Evolutionary conservation across 2,797 vertebrate species (phyloP), one percentile per base, ranked within the genome.

Genomic region (Ptychobarbus kaznakovi): DNA sequence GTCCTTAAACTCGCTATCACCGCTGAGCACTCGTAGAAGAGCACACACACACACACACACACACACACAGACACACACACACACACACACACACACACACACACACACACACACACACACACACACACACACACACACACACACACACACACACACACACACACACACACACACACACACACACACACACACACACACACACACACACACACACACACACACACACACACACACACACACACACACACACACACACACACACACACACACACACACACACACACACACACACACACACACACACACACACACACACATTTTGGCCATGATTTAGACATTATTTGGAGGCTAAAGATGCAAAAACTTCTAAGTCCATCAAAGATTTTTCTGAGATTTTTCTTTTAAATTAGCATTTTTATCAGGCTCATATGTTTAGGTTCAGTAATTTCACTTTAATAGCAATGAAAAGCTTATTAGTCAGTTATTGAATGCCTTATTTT

Each of bases 1-100:
- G 42, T 79, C 56, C 58, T 83, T 84, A 84, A 51, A 42, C 72
- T 80, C 8, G 6, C 46, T 51, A 75, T 81, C 20, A 70, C n/a
- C 20, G 70, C 70, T 84, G 61, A 61, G 66, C 13, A 53, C 10
- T 69, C 20, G 5, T 68, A 25, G 3, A 10, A 3, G 28, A 32
- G 6, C 32, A 22, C 20, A 68, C 22, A 28, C 53, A 15, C 49
- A 78, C 35, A 44, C 42, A 69, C 16, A 69, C 80, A 20, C 51
- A 20, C 51, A 78, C 69, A 74, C 40, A 51, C 28, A 76, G 51
- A 79, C 42, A 46, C 28, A 81, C 69, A 79, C 40, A 46, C 28
- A 72, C 28, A 28, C 20, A 56, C 22, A 22, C 53, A 15, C 46
- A 78, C 35, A n/a, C n/a, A n/a, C n/a, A n/a, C 28, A 20, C 20